Conservation (phyloP, 2,797 vertebrate species). For the Myiotriccus ornatus region DNA sequence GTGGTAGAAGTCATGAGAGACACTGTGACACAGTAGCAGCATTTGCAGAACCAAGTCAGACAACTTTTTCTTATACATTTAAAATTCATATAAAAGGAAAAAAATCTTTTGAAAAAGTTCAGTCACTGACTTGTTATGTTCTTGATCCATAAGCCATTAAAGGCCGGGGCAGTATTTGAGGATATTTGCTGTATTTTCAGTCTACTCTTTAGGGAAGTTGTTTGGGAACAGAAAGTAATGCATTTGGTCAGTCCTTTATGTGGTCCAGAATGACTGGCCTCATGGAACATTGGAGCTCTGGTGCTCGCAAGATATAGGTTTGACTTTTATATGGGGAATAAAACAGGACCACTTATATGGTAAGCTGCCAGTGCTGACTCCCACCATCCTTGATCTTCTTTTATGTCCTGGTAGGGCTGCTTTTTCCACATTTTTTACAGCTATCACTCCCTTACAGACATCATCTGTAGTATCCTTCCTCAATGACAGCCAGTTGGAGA, state of each 20-base stretch:
- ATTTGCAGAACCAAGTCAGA: neutral
- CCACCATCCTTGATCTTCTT: neutral
- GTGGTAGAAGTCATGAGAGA: neutral
- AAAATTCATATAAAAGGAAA: neutral
- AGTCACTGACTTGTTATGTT: neutral
- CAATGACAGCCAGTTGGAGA: neutral
- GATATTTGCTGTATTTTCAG: neutral
- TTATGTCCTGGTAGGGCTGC: neutral
- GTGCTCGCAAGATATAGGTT: neutral
- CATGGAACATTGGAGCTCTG: neutral
- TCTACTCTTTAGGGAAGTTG: neutral
- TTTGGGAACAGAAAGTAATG: neutral
- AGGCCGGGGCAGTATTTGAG: neutral
- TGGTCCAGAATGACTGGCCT: neutral
- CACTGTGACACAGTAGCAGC: neutral
- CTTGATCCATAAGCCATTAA: neutral
- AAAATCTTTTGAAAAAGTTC: neutral
- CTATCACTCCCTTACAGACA: rapidly evolving
- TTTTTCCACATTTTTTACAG: neutral
- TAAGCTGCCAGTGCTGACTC: neutral
- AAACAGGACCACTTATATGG: neutral
- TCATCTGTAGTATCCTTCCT: neutral
- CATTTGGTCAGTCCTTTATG: neutral
- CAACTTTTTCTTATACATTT: neutral
- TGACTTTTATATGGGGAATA: neutral